These are phyloP conservation scores for Oostethus manadensis DNA, from an alignment of 2,113 vertebrate genomes.

Conservation along the genomic window DNA sequence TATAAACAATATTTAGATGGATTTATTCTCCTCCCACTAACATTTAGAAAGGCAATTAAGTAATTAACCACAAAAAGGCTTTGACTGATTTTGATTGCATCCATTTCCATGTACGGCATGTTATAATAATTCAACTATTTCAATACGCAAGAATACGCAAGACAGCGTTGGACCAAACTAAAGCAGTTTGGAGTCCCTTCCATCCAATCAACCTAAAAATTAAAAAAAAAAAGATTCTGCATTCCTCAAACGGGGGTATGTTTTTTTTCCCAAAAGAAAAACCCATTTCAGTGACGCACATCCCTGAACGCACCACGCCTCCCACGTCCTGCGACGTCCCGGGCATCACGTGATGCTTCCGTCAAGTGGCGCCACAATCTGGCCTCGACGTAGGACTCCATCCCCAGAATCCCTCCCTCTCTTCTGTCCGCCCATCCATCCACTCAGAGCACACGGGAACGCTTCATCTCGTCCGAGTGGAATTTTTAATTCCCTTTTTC, in stretches of 20 bases:
- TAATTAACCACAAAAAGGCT: no score
- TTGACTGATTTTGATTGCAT: no score
- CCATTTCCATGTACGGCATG: no score
- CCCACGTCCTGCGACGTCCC: constrained; percentile 22
- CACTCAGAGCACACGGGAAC: constrained; percentile 10
- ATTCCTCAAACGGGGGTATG: constrained; percentile 7
- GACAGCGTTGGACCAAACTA: no score
- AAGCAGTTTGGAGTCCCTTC: background rate
- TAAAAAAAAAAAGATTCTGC: background rate
- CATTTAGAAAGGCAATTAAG: no score
- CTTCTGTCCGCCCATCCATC: constrained; percentile 11
- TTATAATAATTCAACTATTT: no score
- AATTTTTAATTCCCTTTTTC: constrained; percentile 27
- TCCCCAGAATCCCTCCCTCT: constrained; percentile 6
- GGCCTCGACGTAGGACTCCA: constrained; percentile 36
- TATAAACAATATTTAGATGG: no score
- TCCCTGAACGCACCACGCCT: constrained; percentile 26
- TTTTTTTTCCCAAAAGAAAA: background rate
- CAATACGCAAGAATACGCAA: no score
- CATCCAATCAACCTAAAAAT: background rate
- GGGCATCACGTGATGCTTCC: constrained; percentile 26
- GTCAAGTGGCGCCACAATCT: constrained; percentile 58
- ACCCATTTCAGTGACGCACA: constrained; percentile 4
- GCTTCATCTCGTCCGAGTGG: constrained; percentile 30
- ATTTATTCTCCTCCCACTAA: no score